phyloP scores from a whole-genome alignment of 2,888 invertebrate species.

The Prosapia bicincta region DNA sequence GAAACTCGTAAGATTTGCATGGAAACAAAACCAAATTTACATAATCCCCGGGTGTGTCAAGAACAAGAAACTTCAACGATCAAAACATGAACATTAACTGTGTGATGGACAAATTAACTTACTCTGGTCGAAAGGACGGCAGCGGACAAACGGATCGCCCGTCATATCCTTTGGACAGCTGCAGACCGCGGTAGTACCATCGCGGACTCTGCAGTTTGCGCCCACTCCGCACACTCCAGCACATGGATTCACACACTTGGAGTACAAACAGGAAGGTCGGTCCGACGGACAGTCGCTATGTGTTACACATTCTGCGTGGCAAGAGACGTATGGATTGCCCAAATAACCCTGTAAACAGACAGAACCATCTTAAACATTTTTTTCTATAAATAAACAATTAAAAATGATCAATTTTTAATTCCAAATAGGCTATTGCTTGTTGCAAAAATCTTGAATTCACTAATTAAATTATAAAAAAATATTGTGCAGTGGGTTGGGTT shows the following conservation, averaged over 20 bases:
- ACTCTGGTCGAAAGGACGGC: slow-evolving; percentile 78
- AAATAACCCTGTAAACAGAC: slow-evolving; percentile 64
- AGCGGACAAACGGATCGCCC: slow-evolving; percentile 78
- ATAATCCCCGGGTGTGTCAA: background rate
- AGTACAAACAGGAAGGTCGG: slow-evolving; percentile 76
- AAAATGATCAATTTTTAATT: too few species aligned
- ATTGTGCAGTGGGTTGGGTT: too few species aligned
- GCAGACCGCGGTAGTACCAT: slow-evolving; percentile 75
- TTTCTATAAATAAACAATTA: too few species aligned
- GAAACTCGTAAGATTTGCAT: background rate
- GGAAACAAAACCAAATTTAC: background rate
- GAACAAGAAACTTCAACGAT: background rate
- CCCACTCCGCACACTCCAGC: slow-evolving; percentile 69
- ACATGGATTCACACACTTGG: slow-evolving; percentile 80
- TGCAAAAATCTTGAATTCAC: too few species aligned
- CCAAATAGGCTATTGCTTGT: too few species aligned
- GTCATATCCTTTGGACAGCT: slow-evolving; percentile 85
- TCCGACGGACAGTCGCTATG: slow-evolving; percentile 74
- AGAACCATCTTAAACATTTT: background rate
- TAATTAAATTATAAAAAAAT: too few species aligned
- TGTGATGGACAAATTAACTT: slow-evolving; percentile 42
- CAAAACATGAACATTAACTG: background rate
- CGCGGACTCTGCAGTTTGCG: slow-evolving; percentile 73
- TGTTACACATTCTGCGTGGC: slow-evolving; percentile 75
- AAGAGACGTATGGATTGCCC: slow-evolving; percentile 72